A percentile compares a stretch with the other conserved stretches of the same genome.
Evolutionary conservation across 2,113 vertebrate genomes (phyloP).

Genomic region (Macrotus californicus): DNA sequence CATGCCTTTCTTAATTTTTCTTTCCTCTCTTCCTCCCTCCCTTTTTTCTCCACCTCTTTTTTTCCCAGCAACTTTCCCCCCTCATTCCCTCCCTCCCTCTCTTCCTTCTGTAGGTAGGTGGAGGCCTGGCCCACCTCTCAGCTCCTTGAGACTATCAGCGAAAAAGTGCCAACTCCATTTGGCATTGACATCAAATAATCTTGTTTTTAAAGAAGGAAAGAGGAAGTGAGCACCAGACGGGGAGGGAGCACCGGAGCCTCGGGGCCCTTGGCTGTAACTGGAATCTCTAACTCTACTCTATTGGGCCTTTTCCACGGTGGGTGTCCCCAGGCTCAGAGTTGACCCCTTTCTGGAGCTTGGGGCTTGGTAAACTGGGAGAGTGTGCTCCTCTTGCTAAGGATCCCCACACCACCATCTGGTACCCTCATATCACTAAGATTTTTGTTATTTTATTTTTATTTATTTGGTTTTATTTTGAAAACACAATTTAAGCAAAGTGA

Average conservation of each 20-base stretch:
- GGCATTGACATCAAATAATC: background rate
- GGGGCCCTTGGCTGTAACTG: background rate
- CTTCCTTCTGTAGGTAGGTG: background rate
- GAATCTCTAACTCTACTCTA: background rate
- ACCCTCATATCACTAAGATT: background rate
- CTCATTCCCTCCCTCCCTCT: background rate
- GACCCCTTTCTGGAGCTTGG: accelerated
- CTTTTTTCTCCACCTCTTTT: background rate
- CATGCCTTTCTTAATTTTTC: background rate
- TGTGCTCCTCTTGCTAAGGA: background rate
- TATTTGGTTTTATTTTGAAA: constrained; percentile 15
- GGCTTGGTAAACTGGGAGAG: accelerated
- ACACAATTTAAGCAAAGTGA: background rate
- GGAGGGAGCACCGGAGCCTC: background rate
- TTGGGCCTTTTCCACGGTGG: background rate
- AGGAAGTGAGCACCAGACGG: background rate
- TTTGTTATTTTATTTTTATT: background rate
- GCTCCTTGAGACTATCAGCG: background rate
- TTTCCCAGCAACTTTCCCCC: too few relatives aligned
- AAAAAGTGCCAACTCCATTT: background rate
- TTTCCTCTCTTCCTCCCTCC: background rate
- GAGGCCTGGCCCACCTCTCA: background rate
- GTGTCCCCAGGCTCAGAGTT: background rate
- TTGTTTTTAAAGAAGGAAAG: background rate
- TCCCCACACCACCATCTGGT: accelerated